Evolutionary conservation across 2,888 invertebrate species (phyloP), one percentile per base, ranked within the genome.

Genomic region (Microctonus aethiopoides): DNA sequence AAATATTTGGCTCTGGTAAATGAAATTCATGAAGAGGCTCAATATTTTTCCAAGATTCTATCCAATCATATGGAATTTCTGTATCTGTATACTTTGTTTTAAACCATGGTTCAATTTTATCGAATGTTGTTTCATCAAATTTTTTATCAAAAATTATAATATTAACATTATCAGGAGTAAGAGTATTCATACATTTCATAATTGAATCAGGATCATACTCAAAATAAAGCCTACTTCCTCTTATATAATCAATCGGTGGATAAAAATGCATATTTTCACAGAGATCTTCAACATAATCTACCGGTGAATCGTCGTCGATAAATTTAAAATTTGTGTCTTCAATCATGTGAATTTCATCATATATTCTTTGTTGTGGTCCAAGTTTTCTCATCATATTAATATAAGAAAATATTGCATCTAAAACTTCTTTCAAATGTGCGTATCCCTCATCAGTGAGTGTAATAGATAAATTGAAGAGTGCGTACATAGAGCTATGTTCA

Each of bases 71-170:
- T 0, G 93, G 92, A 74, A 93, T 91, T 32, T 91, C 91, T 88
- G 88, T 87, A 66, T 89, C 89, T 36, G 89, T 89, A 83, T 95
- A 97, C 75, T 92, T 91, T 0, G 95, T 95, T 61, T 92, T 91
- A 86, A 95, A 96, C 96, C 96, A 97, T 70, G 91, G 90, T 85
- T 96, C 96, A 16, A 88, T 88, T 76, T 91, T 87, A 77, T 93
- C 90, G 79, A 92, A 94, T 0, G 84, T 80, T 20, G 87, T 81
- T 32, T 86, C 83, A 59, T 85, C 82, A 79, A 91, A 90, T 57
- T 89, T 89, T 79, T 91, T 91, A 7, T 92, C 91, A n/a, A 90
- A 85, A 26, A 95, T 85, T 86, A 93, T 91, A 11, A 95, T 89
- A 82, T 94, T 94, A 34, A 92, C 92, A 20, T 89, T 90, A 62